Conservation (phyloP, 1,140 invertebrate species). For the Pseudomyrmex cubaensis region DNA sequence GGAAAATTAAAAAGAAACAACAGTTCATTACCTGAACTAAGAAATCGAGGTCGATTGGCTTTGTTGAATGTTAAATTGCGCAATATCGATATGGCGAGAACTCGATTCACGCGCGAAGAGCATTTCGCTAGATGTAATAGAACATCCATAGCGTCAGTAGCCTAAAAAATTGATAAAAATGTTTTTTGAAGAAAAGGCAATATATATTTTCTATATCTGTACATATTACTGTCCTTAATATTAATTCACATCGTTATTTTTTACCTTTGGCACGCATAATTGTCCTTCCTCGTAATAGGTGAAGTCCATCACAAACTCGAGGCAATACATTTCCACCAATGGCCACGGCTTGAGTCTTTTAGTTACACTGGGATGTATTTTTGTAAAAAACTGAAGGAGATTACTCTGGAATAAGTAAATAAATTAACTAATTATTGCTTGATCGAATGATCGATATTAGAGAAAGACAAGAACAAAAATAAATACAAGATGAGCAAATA, state of each 20-base stretch:
- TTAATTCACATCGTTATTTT: not conserved
- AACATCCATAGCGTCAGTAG: conserved; percentile 79
- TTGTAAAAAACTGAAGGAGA: conserved; percentile 79
- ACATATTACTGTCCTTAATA: conserved; percentile 72
- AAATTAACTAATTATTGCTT: not conserved
- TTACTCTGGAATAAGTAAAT: conserved; percentile 75
- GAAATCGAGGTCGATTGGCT: conserved; percentile 77
- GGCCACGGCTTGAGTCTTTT: conserved; percentile 80
- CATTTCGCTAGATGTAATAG: conserved; percentile 77
- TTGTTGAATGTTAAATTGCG: conserved; percentile 80
- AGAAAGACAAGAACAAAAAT: too few species aligned
- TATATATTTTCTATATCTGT: not conserved
- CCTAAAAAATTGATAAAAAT: conserved; percentile 65
- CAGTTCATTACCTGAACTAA: conserved; percentile 75
- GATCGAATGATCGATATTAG: too few species aligned
- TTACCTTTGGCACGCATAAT: conserved; percentile 80
- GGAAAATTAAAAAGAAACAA: too few species aligned
- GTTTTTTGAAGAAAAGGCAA: not conserved
- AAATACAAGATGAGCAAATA: too few species aligned
- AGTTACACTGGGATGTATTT: conserved; percentile 79
- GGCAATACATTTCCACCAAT: conserved; percentile 79
- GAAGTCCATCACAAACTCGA: conserved; percentile 83
- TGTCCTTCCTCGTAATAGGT: conserved; percentile 84
- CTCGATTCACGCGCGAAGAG: conserved; percentile 70
- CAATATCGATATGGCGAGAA: conserved; percentile 79